These are phyloP conservation scores for Sceliomorpha sp. DNA, from an alignment of 2,888 invertebrate species.

Conservation along the genomic window DNA sequence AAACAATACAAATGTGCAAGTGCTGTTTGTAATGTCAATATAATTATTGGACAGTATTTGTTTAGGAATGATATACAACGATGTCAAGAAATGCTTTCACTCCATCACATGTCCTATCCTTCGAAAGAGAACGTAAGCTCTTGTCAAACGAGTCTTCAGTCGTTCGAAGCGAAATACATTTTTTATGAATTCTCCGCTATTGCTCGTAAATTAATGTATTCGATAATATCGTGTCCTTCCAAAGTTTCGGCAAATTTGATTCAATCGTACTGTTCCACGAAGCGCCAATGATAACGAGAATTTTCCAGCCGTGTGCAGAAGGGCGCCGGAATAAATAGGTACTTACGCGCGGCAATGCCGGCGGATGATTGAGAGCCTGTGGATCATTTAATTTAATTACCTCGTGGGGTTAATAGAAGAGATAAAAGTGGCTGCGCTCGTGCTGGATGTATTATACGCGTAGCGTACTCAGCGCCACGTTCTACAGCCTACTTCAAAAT, in stretches of 20 bases:
- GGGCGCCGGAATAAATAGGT: constrained; percentile 69
- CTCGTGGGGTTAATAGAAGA: constrained; percentile 76
- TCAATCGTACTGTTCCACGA: constrained; percentile 35
- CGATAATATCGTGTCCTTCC: too few relatives aligned
- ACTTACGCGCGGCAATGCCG: constrained; percentile 61
- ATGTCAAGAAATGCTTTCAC: too few relatives aligned
- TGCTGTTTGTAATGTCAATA: too few relatives aligned
- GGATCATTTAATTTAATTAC: constrained; percentile 80
- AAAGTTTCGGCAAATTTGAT: constrained; percentile 30
- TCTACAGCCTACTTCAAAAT: constrained; percentile 12
- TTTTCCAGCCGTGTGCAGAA: constrained; percentile 45
- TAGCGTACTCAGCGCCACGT: not conserved
- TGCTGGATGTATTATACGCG: constrained; percentile 34
- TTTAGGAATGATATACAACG: too few relatives aligned
- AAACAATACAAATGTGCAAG: too few relatives aligned
- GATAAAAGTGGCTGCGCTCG: constrained; percentile 73
- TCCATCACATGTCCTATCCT: too few relatives aligned
- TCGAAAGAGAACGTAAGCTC: too few relatives aligned
- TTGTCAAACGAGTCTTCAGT: too few relatives aligned
- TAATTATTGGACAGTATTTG: too few relatives aligned
- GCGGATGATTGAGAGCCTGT: constrained; percentile 76
- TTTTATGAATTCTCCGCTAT: too few relatives aligned
- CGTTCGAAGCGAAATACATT: too few relatives aligned
- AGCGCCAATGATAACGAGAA: constrained; percentile 42
- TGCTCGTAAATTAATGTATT: too few relatives aligned